phyloP scores from a whole-genome alignment of 2,113 vertebrate species.

The Aegithalos caudatus region DNA sequence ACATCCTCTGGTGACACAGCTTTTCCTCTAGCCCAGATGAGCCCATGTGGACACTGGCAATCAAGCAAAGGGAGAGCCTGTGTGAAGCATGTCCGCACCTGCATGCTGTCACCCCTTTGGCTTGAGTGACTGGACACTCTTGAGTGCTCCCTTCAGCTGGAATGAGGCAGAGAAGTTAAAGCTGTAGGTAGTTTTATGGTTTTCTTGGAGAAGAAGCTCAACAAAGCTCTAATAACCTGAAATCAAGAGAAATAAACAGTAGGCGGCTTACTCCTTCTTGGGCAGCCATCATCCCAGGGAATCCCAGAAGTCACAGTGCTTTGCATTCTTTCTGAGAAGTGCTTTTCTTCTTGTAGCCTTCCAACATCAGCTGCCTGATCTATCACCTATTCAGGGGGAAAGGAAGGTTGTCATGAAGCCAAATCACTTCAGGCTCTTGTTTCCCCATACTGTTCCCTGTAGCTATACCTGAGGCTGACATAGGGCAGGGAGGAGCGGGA shows the following conservation, averaged over 20 bases:
- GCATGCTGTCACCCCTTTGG: rapidly evolving
- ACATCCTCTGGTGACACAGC: neutral
- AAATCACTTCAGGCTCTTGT: neutral
- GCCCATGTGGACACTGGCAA: neutral
- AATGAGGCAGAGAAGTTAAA: neutral
- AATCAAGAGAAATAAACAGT: neutral
- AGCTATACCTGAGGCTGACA: neutral
- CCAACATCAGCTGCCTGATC: neutral
- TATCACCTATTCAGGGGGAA: neutral
- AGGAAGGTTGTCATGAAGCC: neutral
- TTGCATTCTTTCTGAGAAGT: neutral
- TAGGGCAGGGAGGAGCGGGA: neutral
- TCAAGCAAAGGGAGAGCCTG: neutral
- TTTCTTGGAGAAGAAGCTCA: neutral
- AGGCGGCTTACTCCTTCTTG: neutral
- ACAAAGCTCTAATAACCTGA: neutral
- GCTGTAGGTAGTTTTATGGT: neutral
- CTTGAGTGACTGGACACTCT: neutral
- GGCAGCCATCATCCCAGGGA: neutral
- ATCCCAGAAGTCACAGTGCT: neutral
- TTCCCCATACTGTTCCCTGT: neutral
- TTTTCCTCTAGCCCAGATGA: neutral
- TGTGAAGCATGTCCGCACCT: rapidly evolving
- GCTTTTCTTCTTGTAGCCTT: neutral
- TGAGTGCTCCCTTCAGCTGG: neutral